Conservation (phyloP, 92 coral and sea anemone species). For the Paragorgia papillata region DNA sequence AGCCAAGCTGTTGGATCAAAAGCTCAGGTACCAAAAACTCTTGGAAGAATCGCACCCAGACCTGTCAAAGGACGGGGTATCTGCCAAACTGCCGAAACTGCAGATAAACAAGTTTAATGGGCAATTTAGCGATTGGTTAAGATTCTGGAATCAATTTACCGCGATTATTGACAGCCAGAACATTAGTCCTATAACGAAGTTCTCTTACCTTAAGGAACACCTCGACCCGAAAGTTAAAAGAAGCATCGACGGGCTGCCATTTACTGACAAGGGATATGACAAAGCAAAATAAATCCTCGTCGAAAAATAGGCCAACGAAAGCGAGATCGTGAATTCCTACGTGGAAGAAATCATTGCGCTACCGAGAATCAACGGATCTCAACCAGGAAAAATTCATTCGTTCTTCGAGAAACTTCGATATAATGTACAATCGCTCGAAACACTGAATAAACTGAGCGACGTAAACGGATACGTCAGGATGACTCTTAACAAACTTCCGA, state of each 20-base stretch:
- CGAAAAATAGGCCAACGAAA: slow-evolving; percentile 17
- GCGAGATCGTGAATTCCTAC: slow-evolving; percentile 21
- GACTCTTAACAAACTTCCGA: slow-evolving; percentile 25
- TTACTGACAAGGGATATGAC: slow-evolving; percentile 3
- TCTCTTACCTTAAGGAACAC: slow-evolving; percentile 27
- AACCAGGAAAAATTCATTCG: slow-evolving; percentile 6
- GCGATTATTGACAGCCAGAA: slow-evolving; percentile 2
- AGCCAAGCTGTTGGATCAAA: neutral
- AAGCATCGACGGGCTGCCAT: slow-evolving; percentile 25
- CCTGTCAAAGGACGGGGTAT: neutral
- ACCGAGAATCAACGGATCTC: neutral
- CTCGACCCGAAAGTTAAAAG: slow-evolving; percentile 5
- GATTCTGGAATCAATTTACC: slow-evolving; percentile 27
- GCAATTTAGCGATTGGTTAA: neutral
- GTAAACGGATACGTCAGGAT: slow-evolving; percentile 25
- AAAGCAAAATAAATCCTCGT: slow-evolving; percentile 12
- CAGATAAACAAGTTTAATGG: slow-evolving; percentile 26
- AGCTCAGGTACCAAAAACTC: no score
- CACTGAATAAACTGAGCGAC: slow-evolving; percentile 26
- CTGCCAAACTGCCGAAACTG: slow-evolving; percentile 24
- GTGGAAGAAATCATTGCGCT: slow-evolving; percentile 15
- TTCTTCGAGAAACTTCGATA: slow-evolving; percentile 1
- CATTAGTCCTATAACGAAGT: slow-evolving; percentile 8
- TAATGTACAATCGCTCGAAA: slow-evolving; percentile 36
- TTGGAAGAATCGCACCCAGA: neutral